Evolutionary conservation across 2,113 vertebrate genomes (phyloP).

Genomic region (Eretmochelys imbricata): DNA sequence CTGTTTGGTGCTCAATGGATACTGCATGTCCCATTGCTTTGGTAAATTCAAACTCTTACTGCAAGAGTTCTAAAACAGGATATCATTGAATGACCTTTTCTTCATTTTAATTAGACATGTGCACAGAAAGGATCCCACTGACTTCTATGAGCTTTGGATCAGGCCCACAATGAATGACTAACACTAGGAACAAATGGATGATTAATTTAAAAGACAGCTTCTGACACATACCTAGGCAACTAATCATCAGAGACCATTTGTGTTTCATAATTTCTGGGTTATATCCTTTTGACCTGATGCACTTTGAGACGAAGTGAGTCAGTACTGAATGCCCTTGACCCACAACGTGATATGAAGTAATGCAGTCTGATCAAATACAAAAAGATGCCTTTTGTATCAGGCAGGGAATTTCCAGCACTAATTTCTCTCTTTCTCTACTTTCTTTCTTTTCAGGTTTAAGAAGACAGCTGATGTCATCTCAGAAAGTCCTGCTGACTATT

Average conservation of each 20-base stretch:
- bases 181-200: background rate
- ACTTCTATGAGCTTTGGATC: background rate
- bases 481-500: conserved; percentile 31
- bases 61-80: conserved; percentile 17
- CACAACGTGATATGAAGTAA: background rate
- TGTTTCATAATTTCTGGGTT: background rate
- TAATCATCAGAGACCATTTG: background rate
- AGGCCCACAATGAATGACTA: background rate
- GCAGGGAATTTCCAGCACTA: background rate
- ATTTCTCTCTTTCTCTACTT: background rate
- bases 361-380: background rate
- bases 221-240: background rate
- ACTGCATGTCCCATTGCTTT: background rate
- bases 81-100: background rate
- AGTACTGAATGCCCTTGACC: background rate
- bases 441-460: background rate
- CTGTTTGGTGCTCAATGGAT: background rate
- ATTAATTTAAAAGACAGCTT: background rate
- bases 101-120: conserved; percentile 4
- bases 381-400: background rate
- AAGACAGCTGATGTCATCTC: conserved; percentile 15
- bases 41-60: conserved; percentile 7
- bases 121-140: background rate
- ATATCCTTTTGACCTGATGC: background rate
- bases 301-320: background rate